Evolutionary conservation across 2,888 invertebrate genomes (phyloP), one percentile per base, ranked within the genome.

Genomic region (Desoria tigrina): DNA sequence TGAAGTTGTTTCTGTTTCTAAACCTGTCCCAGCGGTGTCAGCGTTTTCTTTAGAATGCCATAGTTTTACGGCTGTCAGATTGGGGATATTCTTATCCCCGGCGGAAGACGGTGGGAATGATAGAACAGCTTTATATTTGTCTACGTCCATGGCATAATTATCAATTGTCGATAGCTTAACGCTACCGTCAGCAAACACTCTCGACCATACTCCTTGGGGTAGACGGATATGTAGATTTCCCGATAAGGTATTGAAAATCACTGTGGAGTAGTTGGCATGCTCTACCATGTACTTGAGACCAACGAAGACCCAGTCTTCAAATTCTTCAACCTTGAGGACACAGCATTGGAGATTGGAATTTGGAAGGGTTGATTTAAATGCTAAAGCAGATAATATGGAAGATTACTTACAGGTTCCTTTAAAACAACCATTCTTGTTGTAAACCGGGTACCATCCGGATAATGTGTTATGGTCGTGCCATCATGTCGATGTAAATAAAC

Each of bases 371-470:
- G n/a, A n/a, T n/a, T n/a, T n/a, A n/a, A n/a, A n/a, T n/a, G n/a
- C n/a, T n/a, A n/a, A n/a, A n/a, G n/a, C n/a, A n/a, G n/a, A n/a
- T n/a, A n/a, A n/a, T n/a, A n/a, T n/a, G n/a, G n/a, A n/a, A n/a
- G n/a, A 23, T 1, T 42, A 42, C 42, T 23, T 57, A 57, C 56
- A 6, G 23, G 23, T 21, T 67, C 61, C 54, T 70, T 65, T 16
- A 53, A 32, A 7, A 74, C 39, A n/a, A 74, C 60, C 65, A 72
- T 65, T 55, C 71, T 56, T 1, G 72, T 72, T 2, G 74, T 74
- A 37, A 74, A 74, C 1, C 74, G 55, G n/a, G 74, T 74, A 1
- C 74, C 74, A 57, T 74, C 74, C 18, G 73, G 73, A 42, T 64
- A 64, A 61, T 71, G 67, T n/a, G 59, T 66, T 37, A 74, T 74